Evolutionary conservation across 2,888 invertebrate species (phyloP).

Genomic region (Eristalinus aeneus): DNA sequence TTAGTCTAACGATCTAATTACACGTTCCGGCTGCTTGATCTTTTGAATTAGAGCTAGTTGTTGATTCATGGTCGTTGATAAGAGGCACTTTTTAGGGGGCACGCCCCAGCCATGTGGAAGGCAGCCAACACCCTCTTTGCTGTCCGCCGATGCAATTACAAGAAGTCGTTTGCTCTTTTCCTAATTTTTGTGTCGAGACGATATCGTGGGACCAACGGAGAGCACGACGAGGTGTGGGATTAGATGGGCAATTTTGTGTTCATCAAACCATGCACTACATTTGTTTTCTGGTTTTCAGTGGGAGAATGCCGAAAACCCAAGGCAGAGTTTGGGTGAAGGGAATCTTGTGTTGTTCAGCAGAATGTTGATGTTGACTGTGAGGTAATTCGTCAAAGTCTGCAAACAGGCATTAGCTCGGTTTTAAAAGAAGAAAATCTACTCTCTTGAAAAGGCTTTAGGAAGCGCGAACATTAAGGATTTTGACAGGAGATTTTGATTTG

Average conservation of each 20-base stretch:
- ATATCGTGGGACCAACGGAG: neutral
- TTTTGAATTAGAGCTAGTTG: conserved; percentile 27
- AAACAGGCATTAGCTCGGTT: neutral
- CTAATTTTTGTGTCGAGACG: neutral
- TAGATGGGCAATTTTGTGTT: neutral
- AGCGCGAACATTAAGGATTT: too few relatives aligned
- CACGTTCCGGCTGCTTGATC: conserved; percentile 61
- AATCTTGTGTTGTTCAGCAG: neutral
- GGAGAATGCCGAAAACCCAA: neutral
- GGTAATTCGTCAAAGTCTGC: neutral
- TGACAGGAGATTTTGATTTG: too few relatives aligned
- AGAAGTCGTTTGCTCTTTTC: neutral
- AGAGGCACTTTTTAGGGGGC: neutral
- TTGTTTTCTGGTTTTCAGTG: neutral
- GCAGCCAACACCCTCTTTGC: neutral
- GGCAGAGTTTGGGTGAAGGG: neutral
- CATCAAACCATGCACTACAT: neutral
- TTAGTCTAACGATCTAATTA: conserved; percentile 61
- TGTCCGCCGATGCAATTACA: neutral
- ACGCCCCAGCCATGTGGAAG: neutral
- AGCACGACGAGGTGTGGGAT: neutral
- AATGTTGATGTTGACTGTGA: neutral
- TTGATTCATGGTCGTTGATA: neutral
- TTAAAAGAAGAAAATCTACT: too few relatives aligned
- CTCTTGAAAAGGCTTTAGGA: too few relatives aligned